These are phyloP conservation scores for Verasper variegatus DNA, from an alignment of 2,113 vertebrate species.

Conservation along the genomic window DNA sequence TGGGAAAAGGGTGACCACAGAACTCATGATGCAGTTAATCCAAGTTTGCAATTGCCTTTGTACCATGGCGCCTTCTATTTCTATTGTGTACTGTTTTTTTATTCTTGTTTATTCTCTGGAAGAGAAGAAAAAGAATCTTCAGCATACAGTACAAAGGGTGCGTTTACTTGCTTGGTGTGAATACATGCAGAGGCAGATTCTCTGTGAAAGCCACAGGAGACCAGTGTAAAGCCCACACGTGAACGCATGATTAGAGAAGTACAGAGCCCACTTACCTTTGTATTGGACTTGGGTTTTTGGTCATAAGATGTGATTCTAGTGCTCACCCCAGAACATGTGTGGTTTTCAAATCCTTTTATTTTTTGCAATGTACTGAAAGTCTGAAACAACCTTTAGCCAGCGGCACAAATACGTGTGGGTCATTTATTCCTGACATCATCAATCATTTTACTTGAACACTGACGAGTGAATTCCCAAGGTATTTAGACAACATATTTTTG, in stretches of 20 bases:
- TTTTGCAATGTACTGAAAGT: constrained; percentile 14
- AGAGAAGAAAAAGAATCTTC: constrained; percentile 44
- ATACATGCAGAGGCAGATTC: constrained; percentile 20
- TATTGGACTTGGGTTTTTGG: constrained; percentile 39
- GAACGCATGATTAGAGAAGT: constrained; percentile 1
- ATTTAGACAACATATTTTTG: constrained; percentile 38
- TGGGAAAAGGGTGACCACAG: constrained; percentile 66
- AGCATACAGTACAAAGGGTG: constrained; percentile 35
- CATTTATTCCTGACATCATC: constrained; percentile 35
- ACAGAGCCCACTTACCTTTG: constrained; percentile 23
- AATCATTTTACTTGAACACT: constrained; percentile 1
- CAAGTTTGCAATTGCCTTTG: constrained; percentile 80
- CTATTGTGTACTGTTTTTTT: constrained; percentile 66
- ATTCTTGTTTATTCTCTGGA: constrained; percentile 45
- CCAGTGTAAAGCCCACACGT: constrained; percentile 45
- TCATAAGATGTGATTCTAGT: constrained; percentile 12
- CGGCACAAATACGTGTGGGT: constrained; percentile 31
- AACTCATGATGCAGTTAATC: constrained; percentile 75
- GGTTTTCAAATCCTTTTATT: constrained; percentile 31
- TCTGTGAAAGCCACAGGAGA: constrained; percentile 56
- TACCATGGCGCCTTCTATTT: constrained; percentile 81
- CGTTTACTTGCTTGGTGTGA: constrained; percentile 41
- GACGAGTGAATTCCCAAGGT: constrained; percentile 10
- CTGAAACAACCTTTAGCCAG: constrained; percentile 26
- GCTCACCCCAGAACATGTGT: constrained; percentile 15